Evolutionary conservation across 1,140 invertebrate species (phyloP), one percentile per base, ranked within the genome.

Genomic region (Drosophila pandora): DNA sequence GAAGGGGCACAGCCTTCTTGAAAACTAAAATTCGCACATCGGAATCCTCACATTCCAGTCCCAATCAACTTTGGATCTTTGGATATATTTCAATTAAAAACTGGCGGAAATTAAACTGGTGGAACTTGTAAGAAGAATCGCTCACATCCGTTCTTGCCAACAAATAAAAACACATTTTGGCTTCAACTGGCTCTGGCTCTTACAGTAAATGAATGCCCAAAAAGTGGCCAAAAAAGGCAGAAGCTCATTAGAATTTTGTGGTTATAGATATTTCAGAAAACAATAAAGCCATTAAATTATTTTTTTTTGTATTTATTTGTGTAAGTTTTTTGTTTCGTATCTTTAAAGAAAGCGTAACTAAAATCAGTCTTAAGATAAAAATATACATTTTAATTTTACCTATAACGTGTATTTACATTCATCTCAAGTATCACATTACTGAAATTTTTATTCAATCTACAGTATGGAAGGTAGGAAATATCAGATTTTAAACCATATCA

Each of bases 61-160:
- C 7, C 37, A 39, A 60, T 50, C 25, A 25, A 28, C 21, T 60
- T 4, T 1, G 7, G 2, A 7, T 12, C 41, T 53, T 53, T 39
- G 12, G 25, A 37, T 60, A 28, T 8, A 4, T 37, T 58, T 13
- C 10, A 43, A 62, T 23, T 10, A 54, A 22, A 21, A 37, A 22
- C 49, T 10, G 37, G 13, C 59, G 59, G 59, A 67, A 59, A 68
- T 50, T 12, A 8, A 23, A 22, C 37, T 30, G 41, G 5, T 12
- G 17, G 17, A 43, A 8, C 41, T 56, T 60, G 69, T 43, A 72
- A 56, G 59, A 52, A 45, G 47, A 60, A 59, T 68, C 59, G 25
- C 55, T 60, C 39, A 60, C 76, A 69, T 80, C 79, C 79, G 79
- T 80, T 47, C 49, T 52, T 57, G 37, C 59, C 47, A 58, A 60